Conservation (phyloP, 2,113 vertebrate genomes). For the Triplophysa rosa region DNA sequence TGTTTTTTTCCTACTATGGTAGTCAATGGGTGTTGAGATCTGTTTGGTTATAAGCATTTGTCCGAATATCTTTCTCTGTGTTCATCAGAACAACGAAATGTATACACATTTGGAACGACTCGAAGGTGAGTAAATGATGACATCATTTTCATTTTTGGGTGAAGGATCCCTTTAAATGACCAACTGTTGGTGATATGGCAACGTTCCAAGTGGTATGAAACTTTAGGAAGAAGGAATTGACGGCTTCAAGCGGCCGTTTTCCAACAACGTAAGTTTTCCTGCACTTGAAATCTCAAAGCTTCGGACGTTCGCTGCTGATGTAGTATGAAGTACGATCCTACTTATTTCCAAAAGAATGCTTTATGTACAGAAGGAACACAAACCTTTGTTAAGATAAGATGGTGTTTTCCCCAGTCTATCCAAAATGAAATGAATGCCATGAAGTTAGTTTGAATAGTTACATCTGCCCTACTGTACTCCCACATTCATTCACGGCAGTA, state of each 20-base stretch:
- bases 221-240: neutral
- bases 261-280: slow-evolving; percentile 51
- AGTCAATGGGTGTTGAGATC: no score
- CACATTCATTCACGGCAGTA: neutral
- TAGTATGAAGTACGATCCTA: slow-evolving; percentile 40
- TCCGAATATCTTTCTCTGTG: no score
- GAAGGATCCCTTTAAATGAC: neutral
- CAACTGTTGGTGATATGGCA: slow-evolving; percentile 19
- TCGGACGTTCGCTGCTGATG: slow-evolving; percentile 59
- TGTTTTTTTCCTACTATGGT: no score
- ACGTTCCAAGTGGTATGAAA: neutral
- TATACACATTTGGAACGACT: no score
- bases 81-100: no score
- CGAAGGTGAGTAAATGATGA: no score
- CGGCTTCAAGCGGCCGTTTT: slow-evolving; percentile 37
- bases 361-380: neutral
- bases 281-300: slow-evolving; percentile 42
- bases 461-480: slow-evolving; percentile 10
- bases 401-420: slow-evolving; percentile 12
- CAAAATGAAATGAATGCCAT: slow-evolving; percentile 11
- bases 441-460: neutral
- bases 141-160: no score
- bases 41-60: no score
- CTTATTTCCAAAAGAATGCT: slow-evolving; percentile 16
- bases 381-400: neutral